Base-by-base conservation (phyloP, 2,888 invertebrate species). In the Heteromurus nitidus region DNA sequence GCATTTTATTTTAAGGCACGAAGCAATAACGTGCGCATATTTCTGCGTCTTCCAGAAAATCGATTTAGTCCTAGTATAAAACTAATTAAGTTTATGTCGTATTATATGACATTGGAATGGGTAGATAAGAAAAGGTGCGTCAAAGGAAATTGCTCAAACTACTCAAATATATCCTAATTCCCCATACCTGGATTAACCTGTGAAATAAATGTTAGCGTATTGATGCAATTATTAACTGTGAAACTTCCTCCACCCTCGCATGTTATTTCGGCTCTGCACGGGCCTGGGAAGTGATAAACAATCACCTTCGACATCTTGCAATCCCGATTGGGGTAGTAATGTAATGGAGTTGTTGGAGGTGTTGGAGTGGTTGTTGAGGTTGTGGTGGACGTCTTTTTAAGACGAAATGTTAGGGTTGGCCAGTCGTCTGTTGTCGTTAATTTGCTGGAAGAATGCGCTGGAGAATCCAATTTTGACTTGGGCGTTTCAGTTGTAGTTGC, bases 201-300 rank as follows among this genome's bases (percentile, higher is more conserved):
- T 3, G 62, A 62, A 31, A 62, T 62, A 18, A 62, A 62, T 62
- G 62, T 77, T 22, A 77, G 58, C 11, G 77, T 69, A 26, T 77
- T 77, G 30, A 67, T 20, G 42, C 82, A 84, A 11, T 82, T 64
- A 20, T 81, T 50, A 53, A 83, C 64, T 0, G 26, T 60, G 22
- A 83, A 77, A 1, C 30, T 65, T 1, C 28, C 55, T 24, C 82
- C 82, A 58, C 68, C 75, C 36, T 74, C 72, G 44, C 84, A 84
- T 0, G 84, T 84, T 24, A 84, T 76, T 0, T 75, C 72, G 1
- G 82, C 82, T 68, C 47, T 74, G 36, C 84, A 84, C 0, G 84
- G 84, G 5, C 81, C 84, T 2, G 84, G 84, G 26, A 62, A 84
- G 68, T 84, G 84, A 44, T 84, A 69, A 0, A 84, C 50, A 13